Base-by-base conservation (phyloP, 2,888 invertebrate species). In the Tiliacea citrago region DNA sequence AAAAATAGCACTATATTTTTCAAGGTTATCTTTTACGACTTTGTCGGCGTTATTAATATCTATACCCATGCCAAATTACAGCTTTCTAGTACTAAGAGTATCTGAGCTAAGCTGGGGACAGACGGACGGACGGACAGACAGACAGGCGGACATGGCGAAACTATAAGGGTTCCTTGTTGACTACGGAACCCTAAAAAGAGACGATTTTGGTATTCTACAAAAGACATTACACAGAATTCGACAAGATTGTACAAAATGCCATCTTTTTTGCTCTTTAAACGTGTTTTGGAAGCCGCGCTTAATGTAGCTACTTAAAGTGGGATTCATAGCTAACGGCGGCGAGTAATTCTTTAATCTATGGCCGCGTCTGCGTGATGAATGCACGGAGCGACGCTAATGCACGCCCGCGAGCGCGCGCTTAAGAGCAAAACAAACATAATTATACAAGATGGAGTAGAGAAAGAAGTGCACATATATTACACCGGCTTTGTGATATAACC, bases 401-500 rank as follows among this genome's bases (percentile, higher is more conserved):
- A 66, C 68, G 75, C 76, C 68, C 76, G 68, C 76, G 53, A 71
- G 75, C 66, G 58, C 74, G 24, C 55, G 62, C 71, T 81, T 29
- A 66, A 73, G 79, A 85, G 79, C 86, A 83, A 79, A 85, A 82
- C 83, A 88, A 89, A 87, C 83, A 85, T 84, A 81, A 84, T 86
- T 86, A 87, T 76, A 81, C 77, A 73, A 85, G 79, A 83, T 75
- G 75, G 68, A 77, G 58, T 39, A 68, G 65, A 73, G 45, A 73
- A 76, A 83, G 47, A 72, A 75, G 55, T 65, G 75, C 63, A 71
- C 60, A 72, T 63, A 75, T 72, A 73, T 77, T 77, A 75, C 39
- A 55, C 53, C 29, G 45, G 57, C 63, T 67, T 70, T 66, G 57
- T 73, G 49, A 53, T 69, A 57, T 55, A 73, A 51, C 51, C 47